Evolutionary conservation across 53 echinoderm and acorn worm genomes (phyloP), one percentile per base, ranked within the genome.

Genomic region (Temnopleurus reevesii): DNA sequence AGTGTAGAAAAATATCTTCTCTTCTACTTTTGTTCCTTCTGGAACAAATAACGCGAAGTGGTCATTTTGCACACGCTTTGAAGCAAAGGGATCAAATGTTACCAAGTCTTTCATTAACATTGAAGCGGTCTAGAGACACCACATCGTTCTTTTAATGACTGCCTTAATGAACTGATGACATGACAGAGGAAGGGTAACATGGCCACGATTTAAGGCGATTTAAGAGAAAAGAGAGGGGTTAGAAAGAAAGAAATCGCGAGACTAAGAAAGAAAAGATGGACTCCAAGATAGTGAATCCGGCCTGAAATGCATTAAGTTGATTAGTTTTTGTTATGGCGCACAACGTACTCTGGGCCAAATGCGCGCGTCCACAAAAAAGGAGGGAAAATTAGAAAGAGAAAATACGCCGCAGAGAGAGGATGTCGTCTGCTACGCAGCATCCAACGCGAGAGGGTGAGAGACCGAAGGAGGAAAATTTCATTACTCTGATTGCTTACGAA

Each of bases 281-380:
- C 43, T 86, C 34, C 59, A 86, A 45, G 86, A 86, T 86, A 34
- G 33, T 26, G 46, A 76, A 53, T 81, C 53, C 81, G 3, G 81
- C 10, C 81, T 46, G 81, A 81, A 81, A 81, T 81, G 81, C 81
- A 89, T 89, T 89, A 76, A 56, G 89, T 77, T 76, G 76, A 89
- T 76, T 76, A 89, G 76, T 89, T 77, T 77, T 77, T 76, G 77
- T 77, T 89, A 38, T 89, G 81, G 9, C 53, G 53, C 81, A 53
- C 27, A 45, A 49, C 47, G n/a, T n/a, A n/a, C n/a, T n/a, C n/a
- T n/a, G 19, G 76, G 45, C 81, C 30, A 53, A 81, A 13, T 46
- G 81, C 81, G 81, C 81, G 81, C 81, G 49, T 46, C 30, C 53
- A 53, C 7, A 53, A 51, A 47, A 53, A 1, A 29, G 8, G 17